Conservation (phyloP, 2,113 vertebrate species). For the Chlorocebus sabaeus region DNA sequence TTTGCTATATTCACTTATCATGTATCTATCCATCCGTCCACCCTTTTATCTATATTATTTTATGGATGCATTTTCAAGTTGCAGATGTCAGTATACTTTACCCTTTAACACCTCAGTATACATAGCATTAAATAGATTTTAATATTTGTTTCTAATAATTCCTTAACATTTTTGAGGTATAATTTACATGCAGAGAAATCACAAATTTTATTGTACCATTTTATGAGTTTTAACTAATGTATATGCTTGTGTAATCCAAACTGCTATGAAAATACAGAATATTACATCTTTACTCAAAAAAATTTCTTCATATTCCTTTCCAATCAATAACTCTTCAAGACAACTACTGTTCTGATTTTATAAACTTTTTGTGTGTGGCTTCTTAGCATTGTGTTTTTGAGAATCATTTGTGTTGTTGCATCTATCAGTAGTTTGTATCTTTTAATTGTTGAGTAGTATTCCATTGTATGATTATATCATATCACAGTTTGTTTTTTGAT, state of each 20-base stretch:
- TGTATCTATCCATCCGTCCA: neutral
- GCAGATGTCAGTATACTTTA: neutral
- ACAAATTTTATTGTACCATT: neutral
- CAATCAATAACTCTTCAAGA: neutral
- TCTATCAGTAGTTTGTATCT: neutral
- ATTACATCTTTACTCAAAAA: neutral
- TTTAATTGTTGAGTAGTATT: neutral
- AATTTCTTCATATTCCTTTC: neutral
- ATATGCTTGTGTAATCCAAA: neutral
- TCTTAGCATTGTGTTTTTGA: neutral
- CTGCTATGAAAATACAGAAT: neutral
- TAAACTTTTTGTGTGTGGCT: neutral
- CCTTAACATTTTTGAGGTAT: neutral
- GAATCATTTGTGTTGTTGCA: neutral
- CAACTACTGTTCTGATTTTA: neutral
- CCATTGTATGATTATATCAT: neutral
- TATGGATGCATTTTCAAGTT: conserved; percentile 13
- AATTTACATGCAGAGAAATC: neutral
- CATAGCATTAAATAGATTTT: neutral
- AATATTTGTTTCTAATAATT: neutral
- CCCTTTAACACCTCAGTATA: neutral
- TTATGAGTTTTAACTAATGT: conserved; percentile 22
- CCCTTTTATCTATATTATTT: neutral
- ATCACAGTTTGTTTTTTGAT: neutral
- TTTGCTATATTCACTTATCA: neutral